Base-by-base conservation (phyloP, 1,140 invertebrate genomes). In the Caenorhabditis remanei region DNA sequence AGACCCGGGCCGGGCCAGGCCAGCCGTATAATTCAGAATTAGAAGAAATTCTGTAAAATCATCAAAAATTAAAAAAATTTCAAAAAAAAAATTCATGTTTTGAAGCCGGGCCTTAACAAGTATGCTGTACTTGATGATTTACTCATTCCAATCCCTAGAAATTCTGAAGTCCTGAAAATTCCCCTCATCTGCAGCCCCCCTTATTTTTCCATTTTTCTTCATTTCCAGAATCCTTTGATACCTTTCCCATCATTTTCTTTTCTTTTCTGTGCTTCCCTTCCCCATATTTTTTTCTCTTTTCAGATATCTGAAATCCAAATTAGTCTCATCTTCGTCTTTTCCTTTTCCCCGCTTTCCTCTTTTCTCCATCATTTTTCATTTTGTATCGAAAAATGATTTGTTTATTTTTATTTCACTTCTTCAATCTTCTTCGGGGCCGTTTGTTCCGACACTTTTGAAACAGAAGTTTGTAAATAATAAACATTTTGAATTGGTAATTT, bases 391-490 rank as follows among this genome's bases (percentile, higher is more conserved):
- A 40, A 40, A 40, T 71, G 9, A 14, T 43, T 16, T 71, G 11
- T 71, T 46, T 7, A 71, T 43, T 43, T 71, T 71, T 19, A 21
- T 71, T 46, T 71, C n/a, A 43, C 24, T 32, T 71, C 46, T 19
- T n/a, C 40, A 32, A 19, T 46, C 16, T 43, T 4, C 8, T 8
- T 32, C 32, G 32, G 32, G 32, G 32, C 61, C 41, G n/a, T 61
- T 63, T 40, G 61, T 63, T 32, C 21, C 24, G 21, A 63, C 32
- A 63, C 61, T 63, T 63, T 63, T 41, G n/a, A 32, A 4, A 48
- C 13, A 67, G 65, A 67, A 32, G 0, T 50, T 32, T 82, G 19
- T 32, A 82, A 82, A 82, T 82, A 82, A 82, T 55, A 55, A 82
- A 82, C 75, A 82, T 63, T 63, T 63, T 32, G 21, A 32, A 32